A percentile compares a stretch with the other conserved stretches of the same genome.
Evolutionary conservation across 2,888 invertebrate genomes (phyloP).

Genomic region (Ormia ochracea): DNA sequence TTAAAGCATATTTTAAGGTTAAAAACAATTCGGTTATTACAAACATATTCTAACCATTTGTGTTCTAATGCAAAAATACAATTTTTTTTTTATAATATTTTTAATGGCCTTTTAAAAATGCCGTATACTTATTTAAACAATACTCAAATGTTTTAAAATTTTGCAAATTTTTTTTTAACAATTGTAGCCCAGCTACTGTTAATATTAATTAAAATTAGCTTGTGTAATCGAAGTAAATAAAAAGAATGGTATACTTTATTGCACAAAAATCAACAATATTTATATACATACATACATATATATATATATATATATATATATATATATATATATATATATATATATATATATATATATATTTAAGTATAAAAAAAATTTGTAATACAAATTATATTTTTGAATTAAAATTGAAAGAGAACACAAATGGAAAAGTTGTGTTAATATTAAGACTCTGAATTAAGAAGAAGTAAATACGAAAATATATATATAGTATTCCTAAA

Average conservation of each 20-base stretch:
- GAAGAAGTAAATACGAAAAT: not conserved
- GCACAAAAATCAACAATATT: slow-evolving; percentile 42
- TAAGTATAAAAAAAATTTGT: not conserved
- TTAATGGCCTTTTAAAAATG: slow-evolving; percentile 31
- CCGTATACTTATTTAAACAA: slow-evolving; percentile 12
- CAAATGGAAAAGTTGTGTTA: slow-evolving; percentile 44
- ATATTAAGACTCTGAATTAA: not conserved
- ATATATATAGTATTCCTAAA: not conserved
- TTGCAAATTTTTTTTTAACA: slow-evolving; percentile 36
- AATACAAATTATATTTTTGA: not conserved
- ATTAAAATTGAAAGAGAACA: slow-evolving; percentile 32
- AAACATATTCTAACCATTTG: slow-evolving; percentile 50
- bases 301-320: too few relatives aligned
- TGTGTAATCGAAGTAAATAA: slow-evolving; percentile 1
- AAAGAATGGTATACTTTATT: slow-evolving; percentile 34
- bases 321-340: too few relatives aligned
- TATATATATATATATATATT: too few relatives aligned
- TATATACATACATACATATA: too few relatives aligned
- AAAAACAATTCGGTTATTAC: slow-evolving; percentile 30
- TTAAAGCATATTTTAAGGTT: slow-evolving; percentile 57
- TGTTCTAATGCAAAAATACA: slow-evolving; percentile 27
- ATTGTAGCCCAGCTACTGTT: slow-evolving; percentile 59
- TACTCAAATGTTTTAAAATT: slow-evolving; percentile 32
- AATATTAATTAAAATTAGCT: slow-evolving; percentile 21
- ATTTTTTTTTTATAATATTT: slow-evolving; percentile 1